Evolutionary conservation across 2,888 invertebrate species (phyloP).

Genomic region (Ganaspis brasiliensis): DNA sequence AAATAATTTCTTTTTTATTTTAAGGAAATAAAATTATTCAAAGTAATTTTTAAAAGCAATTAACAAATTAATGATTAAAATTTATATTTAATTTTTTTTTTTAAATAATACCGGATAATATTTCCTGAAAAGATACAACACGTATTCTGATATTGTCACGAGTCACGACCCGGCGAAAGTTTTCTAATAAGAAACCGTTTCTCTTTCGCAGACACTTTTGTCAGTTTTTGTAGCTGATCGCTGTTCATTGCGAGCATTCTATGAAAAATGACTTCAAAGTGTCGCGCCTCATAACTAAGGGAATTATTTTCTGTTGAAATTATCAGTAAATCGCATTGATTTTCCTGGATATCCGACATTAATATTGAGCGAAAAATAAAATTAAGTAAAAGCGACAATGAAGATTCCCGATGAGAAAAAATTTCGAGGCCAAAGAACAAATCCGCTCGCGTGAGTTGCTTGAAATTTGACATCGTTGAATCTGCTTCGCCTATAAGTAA

Average conservation of each 20-base stretch:
- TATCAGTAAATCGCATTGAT: slow-evolving; percentile 13
- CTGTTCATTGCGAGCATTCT: slow-evolving; percentile 18
- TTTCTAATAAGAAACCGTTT: slow-evolving; percentile 27
- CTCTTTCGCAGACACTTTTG: slow-evolving; percentile 31
- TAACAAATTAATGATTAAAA: too few species aligned
- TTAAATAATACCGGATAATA: too few species aligned
- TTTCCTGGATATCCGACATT: slow-evolving; percentile 9
- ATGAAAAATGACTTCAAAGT: slow-evolving; percentile 15
- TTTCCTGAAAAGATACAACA: slow-evolving; percentile 6
- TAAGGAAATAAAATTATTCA: background rate
- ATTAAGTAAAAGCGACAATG: slow-evolving; percentile 21
- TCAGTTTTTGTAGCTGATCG: slow-evolving; percentile 28
- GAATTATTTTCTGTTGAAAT: slow-evolving; percentile 23
- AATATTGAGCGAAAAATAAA: slow-evolving; percentile 24
- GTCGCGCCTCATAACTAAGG: slow-evolving; percentile 1
- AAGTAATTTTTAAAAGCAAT: too few species aligned
- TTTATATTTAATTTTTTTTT: too few species aligned
- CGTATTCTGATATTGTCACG: slow-evolving; percentile 3
- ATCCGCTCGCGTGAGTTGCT: slow-evolving; percentile 25
- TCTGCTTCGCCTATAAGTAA: slow-evolving; percentile 43
- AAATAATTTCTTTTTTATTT: background rate
- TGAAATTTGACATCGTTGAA: slow-evolving; percentile 40
- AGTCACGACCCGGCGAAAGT: slow-evolving; percentile 33
- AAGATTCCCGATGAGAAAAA: slow-evolving; percentile 32
- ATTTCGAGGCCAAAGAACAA: slow-evolving; percentile 27